Base-by-base conservation (phyloP, 1,140 invertebrate species). In the Drosophila simulans region DNA sequence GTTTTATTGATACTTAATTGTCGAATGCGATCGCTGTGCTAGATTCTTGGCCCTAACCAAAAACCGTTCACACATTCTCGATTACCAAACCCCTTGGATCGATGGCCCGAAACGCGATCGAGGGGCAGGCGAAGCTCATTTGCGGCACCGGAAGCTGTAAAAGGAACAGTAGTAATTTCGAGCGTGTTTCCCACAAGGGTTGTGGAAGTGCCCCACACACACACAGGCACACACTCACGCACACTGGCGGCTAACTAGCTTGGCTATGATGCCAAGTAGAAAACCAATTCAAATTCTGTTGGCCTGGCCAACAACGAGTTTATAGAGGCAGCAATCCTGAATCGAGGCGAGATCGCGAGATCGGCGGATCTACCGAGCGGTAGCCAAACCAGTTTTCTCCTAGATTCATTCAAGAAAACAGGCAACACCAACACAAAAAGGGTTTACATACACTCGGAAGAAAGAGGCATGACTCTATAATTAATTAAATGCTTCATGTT, bases 321-420 rank as follows among this genome's bases (percentile, higher is more conserved):
- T 71, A 63, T 70, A 70, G 43, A 70, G 68, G 31, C 71, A 63
- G 49, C 53, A 53, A 57, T 66, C 72, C 80, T 63, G 77, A 71
- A 83, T 80, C 56, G 71, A 62, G 65, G 37, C 56, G 45, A 70
- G 68, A 68, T 68, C 58, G 58, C 53, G 31, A 31, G 56, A 70
- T 83, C 63, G 79, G 56, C 68, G 59, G 46, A 73, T 60, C 31
- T 31, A 31, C 31, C 66, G 27, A 66, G 62, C 51, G 71, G 72
- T 59, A 63, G 84, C 65, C 56, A 88, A 86, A 86, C 84, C 75
- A 72, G 84, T 88, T 77, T 76, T 88, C 69, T 66, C 70, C 84
- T 82, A 86, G 82, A 83, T 86, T 86, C 83, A 86, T 86, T 86
- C 79, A 86, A 89, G 84, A 86, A 86, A 86, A 76, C 82, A 85